phyloP scores from a whole-genome alignment of 2,888 invertebrate genomes.

The Cylindroiulus punctatus region DNA sequence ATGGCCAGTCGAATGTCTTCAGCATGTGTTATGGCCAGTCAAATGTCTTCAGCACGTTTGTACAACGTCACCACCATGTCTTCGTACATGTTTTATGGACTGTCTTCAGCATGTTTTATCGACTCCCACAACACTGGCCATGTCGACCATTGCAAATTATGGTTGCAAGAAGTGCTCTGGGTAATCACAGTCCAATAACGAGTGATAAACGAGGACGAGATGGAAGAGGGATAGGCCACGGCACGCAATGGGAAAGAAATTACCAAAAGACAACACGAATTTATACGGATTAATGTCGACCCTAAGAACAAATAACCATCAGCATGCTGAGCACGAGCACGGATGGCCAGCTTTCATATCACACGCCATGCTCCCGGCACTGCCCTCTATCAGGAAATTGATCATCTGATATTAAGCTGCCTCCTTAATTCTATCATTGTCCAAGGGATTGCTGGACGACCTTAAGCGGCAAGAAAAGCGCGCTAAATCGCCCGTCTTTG shows the following conservation, averaged over 20 bases:
- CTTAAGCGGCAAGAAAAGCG: not conserved
- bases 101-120: not conserved
- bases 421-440: constrained; percentile 34
- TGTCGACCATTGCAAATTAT: not conserved
- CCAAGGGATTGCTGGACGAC: not conserved
- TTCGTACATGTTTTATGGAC: too few relatives aligned
- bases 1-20: too few relatives aligned
- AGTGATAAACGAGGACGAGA: constrained; percentile 23
- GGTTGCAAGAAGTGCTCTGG: not conserved
- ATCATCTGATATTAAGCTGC: constrained; percentile 34
- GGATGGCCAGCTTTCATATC: not conserved
- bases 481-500: not conserved
- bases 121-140: not conserved
- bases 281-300: constrained; percentile 27
- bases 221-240: not conserved
- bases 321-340: not conserved
- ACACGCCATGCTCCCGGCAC: not conserved
- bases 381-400: constrained; percentile 14
- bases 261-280: not conserved
- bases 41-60: too few relatives aligned
- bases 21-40: too few relatives aligned
- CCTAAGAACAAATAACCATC: constrained; percentile 31
- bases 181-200: constrained; percentile 4
- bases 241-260: constrained; percentile 28
- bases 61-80: too few relatives aligned